Conservation (phyloP, 2,888 invertebrate species). For the Drosophila peninsularis region DNA sequence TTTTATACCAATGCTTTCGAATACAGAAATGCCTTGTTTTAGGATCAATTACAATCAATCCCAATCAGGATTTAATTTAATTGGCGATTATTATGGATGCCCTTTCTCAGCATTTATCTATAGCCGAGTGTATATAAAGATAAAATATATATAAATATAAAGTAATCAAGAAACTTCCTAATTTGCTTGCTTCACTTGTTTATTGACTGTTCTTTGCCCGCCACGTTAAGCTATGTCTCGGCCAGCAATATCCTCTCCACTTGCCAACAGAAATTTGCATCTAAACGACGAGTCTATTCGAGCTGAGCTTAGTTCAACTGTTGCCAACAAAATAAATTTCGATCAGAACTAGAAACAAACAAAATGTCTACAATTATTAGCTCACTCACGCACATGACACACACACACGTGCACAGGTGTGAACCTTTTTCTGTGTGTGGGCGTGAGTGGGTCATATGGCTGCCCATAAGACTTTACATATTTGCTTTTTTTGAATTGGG, state of each 20-base stretch:
- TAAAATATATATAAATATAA: too few species aligned
- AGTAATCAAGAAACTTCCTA: too few species aligned
- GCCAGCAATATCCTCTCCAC: too few species aligned
- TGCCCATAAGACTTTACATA: constrained; percentile 40
- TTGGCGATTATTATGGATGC: too few species aligned
- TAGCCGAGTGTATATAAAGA: too few species aligned
- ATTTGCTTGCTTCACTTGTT: too few species aligned
- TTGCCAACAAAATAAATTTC: constrained; percentile 35
- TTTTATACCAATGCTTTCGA: constrained; percentile 22
- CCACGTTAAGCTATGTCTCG: not conserved
- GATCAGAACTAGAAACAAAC: constrained; percentile 15
- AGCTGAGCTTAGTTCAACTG: constrained; percentile 9
- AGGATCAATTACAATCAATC: not conserved
- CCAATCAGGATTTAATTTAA: too few species aligned
- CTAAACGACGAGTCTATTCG: constrained; percentile 14
- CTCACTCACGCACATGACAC: constrained; percentile 9
- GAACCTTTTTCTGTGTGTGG: constrained; percentile 13
- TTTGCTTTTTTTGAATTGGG: constrained; percentile 22
- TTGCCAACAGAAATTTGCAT: not conserved
- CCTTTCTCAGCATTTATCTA: too few species aligned
- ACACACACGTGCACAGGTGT: constrained; percentile 27
- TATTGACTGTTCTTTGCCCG: not conserved
- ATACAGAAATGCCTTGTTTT: not conserved
- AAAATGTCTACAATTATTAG: constrained; percentile 31
- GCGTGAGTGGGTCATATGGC: not conserved